Evolutionary conservation across 2,797 vertebrate genomes (phyloP).

Genomic region (Dipus sagitta): DNA sequence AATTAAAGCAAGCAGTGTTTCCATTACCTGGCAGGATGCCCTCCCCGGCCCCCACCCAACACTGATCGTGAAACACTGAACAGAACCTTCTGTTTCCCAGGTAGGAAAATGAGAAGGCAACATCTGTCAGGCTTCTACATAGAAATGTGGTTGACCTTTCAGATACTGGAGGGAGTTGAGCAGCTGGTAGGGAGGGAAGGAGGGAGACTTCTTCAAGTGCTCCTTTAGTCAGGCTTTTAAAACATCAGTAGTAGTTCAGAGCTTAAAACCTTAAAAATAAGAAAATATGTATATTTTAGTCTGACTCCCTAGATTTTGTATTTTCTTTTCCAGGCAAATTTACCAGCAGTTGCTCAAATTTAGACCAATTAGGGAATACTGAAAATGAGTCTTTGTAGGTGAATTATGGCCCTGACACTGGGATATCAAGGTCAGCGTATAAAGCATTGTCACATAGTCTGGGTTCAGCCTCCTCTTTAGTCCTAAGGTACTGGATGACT

Average conservation of each 20-base stretch:
- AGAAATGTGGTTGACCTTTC: conserved; percentile 62
- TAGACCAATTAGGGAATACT: neutral
- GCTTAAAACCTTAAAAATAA: conserved; percentile 19
- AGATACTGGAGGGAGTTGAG: neutral
- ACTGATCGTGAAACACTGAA: conserved; percentile 58
- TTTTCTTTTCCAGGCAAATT: conserved; percentile 36
- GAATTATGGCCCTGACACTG: neutral
- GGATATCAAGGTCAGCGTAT: neutral
- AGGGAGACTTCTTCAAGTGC: neutral
- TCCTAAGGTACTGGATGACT: neutral
- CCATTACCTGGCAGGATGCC: conserved; percentile 76
- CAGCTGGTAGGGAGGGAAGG: neutral
- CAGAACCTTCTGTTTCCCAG: conserved; percentile 64
- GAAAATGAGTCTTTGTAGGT: conserved; percentile 2
- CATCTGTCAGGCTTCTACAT: neutral
- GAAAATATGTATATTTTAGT: conserved; percentile 22
- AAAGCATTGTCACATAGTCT: neutral
- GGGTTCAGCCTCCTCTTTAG: neutral
- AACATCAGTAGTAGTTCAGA: conserved; percentile 11
- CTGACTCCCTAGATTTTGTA: neutral
- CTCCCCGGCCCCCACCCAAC: conserved; percentile 60
- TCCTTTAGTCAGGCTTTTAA: conserved; percentile 38
- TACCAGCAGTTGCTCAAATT: neutral
- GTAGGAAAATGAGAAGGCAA: conserved; percentile 54
- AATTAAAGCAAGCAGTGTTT: conserved; percentile 79